Evolutionary conservation across 2,113 vertebrate species (phyloP).

Genomic region (Pithys albifrons): DNA sequence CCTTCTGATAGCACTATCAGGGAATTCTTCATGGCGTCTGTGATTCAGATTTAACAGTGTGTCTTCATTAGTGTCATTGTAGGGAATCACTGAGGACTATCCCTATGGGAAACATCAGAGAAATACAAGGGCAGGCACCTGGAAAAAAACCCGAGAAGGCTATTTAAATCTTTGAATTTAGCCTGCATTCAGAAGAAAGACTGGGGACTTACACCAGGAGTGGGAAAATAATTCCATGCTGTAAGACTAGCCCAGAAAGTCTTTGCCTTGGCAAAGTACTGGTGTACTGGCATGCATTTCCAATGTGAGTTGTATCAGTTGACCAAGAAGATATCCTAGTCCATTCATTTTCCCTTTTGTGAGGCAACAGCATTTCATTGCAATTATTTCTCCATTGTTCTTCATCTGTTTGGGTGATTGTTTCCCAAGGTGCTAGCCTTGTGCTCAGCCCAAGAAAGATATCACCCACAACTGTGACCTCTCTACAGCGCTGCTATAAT

Average conservation of each 20-base stretch:
- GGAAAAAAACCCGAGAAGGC: not conserved
- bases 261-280: not conserved
- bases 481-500: fast-evolving
- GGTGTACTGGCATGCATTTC: not conserved
- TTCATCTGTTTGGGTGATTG: not conserved
- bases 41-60: conserved; percentile 46
- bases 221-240: conserved; percentile 1
- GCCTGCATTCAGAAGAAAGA: not conserved
- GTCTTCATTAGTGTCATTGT: not conserved
- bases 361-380: not conserved
- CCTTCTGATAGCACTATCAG: not conserved
- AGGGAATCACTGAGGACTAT: not conserved
- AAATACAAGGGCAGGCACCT: not conserved
- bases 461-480: not conserved
- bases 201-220: not conserved
- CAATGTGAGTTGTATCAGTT: not conserved
- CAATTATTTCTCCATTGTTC: not conserved
- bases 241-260: not conserved
- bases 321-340: not conserved
- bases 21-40: conserved; percentile 36
- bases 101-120: not conserved
- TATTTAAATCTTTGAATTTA: conserved; percentile 30
- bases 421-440: not conserved
- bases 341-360: not conserved
- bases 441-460: not conserved